Evolutionary conservation across 2,797 vertebrate species (phyloP), one percentile per base, ranked within the genome.

Genomic region (Protonibea diacanthus): DNA sequence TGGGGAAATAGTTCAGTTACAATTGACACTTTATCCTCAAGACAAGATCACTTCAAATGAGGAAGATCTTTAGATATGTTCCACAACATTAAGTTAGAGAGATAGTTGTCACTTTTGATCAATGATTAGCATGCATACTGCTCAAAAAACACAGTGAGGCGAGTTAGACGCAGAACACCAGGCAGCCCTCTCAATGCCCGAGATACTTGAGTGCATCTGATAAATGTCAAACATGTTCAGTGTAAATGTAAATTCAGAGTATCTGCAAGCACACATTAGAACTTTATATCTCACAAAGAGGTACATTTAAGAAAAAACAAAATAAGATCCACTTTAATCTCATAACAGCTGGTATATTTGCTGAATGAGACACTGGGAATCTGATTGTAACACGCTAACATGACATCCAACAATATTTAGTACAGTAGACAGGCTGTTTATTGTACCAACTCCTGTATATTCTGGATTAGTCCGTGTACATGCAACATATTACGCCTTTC

Each of bases 1-100:
- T 38, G 60, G 48, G 56, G 42, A 47, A 72, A 38, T 27, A 3
- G 65, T 29, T 44, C 42, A 59, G 27, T 73, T 21, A 56, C 70
- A 58, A 2, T 10, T 21, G 47, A 74, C 67, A 60, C 20, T 23
- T 21, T 33, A 65, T 60, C 47, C 21, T 27, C 55, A 15, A 44
- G n/a, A 47, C 13, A 38, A 23, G 49, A 55, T 40, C 42, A 21
- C 13, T 49, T 55, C 20, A 53, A 56, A 67, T 44, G 9, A 44
- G 48, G 6, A 48, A n/a, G 13, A 48, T 25, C 18, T 44, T 51
- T 61, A 12, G 2, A 20, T 42, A n/a, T 25, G 40, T 59, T 56
- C 44, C 40, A 3, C n/a, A 21, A 40, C 23, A 17, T 23, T 11
- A 12, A 53, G 29, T 70, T 25, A 15, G 38, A 66, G 25, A 61